A percentile compares a stretch with the other conserved stretches of the same genome.
Conservation (phyloP, 2,113 vertebrate genomes). For the Plecotus auritus region DNA sequence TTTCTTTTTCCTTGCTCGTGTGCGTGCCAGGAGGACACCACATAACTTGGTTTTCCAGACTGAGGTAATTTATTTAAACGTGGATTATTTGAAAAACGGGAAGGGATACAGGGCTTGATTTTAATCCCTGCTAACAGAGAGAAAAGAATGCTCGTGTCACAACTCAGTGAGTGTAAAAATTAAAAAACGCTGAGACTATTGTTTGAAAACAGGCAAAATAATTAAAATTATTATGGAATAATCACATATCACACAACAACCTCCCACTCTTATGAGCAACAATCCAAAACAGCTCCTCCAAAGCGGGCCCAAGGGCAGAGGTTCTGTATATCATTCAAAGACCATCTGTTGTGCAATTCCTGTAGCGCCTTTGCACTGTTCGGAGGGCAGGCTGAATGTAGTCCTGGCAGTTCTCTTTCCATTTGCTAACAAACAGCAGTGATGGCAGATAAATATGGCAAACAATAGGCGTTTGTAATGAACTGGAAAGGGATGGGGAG, state of each 20-base stretch:
- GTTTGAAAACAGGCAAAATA: constrained; percentile 88
- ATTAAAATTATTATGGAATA: constrained; percentile 92
- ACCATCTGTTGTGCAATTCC: constrained; percentile 96
- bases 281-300: constrained; percentile 91
- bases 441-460: constrained; percentile 89
- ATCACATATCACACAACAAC: constrained; percentile 90
- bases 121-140: constrained; percentile 85
- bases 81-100: constrained; percentile 80
- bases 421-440: constrained; percentile 93
- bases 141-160: constrained; percentile 84
- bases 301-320: constrained; percentile 90
- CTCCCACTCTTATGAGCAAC: constrained; percentile 89
- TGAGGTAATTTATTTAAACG: constrained; percentile 85
- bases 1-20: constrained; percentile 56
- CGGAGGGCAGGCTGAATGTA: constrained; percentile 85
- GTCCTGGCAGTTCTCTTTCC: constrained; percentile 86
- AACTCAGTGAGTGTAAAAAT: constrained; percentile 88
- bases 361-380: constrained; percentile 84
- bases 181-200: constrained; percentile 85
- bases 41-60: constrained; percentile 80
- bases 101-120: constrained; percentile 84
- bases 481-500: constrained; percentile 86
- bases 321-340: constrained; percentile 94
- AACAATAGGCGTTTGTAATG: constrained; percentile 87
- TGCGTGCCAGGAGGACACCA: constrained; percentile 73